phyloP scores from a whole-genome alignment of 2,888 invertebrate species.

The Ditylenchus weischeri region DNA sequence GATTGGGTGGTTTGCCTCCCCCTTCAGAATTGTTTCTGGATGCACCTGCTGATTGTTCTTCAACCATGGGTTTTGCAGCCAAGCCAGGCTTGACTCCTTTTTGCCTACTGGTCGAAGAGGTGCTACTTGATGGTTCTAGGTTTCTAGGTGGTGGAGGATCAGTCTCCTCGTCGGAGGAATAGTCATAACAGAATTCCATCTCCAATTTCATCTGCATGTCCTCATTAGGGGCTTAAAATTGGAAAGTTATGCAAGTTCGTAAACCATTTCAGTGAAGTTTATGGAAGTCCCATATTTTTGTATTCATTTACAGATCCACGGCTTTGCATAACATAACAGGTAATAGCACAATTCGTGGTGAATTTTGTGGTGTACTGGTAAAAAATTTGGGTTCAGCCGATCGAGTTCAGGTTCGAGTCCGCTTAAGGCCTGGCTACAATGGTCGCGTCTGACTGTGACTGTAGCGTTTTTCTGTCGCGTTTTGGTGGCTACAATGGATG shows the following conservation, averaged over 20 bases:
- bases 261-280: too few relatives aligned
- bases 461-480: too few relatives aligned
- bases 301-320: too few relatives aligned
- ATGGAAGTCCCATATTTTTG: too few relatives aligned
- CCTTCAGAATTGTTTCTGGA: background rate
- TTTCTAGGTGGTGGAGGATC: conserved; percentile 11
- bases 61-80: background rate
- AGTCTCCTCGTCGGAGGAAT: conserved; percentile 17
- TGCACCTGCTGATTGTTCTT: background rate
- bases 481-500: too few relatives aligned
- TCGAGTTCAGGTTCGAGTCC: too few relatives aligned
- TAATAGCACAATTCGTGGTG: too few relatives aligned
- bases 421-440: too few relatives aligned
- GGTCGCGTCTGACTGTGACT: too few relatives aligned
- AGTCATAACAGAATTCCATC: conserved; percentile 10
- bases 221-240: conserved; percentile 5
- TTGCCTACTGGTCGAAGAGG: background rate
- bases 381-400: too few relatives aligned
- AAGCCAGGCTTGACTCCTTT: background rate
- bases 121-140: background rate
- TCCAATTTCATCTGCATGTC: conserved; percentile 9
- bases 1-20: background rate
- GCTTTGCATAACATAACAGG: too few relatives aligned
- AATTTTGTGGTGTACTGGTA: too few relatives aligned
- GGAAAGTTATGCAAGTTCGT: background rate